These are phyloP conservation scores for Myopa tessellatipennis DNA, from an alignment of 2,888 invertebrate species.

Conservation along the genomic window DNA sequence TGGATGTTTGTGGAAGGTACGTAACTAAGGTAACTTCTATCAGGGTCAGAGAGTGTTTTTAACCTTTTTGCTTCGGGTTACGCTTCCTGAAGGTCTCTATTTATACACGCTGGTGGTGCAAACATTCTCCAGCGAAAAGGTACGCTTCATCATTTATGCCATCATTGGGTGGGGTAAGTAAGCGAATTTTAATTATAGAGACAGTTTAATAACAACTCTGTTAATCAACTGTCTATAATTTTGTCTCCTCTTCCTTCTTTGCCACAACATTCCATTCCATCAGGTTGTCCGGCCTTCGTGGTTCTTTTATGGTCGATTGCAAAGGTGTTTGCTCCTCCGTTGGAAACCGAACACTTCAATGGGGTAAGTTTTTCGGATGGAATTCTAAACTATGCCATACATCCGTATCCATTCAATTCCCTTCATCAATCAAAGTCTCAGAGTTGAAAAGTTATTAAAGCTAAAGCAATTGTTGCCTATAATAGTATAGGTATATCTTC, in stretches of 20 bases:
- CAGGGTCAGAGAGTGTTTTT: neutral
- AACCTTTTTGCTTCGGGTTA: neutral
- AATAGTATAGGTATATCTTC: no score
- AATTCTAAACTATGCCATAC: neutral
- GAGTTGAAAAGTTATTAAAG: no score
- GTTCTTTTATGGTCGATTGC: slow-evolving; percentile 64
- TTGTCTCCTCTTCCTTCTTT: slow-evolving; percentile 17
- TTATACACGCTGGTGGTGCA: slow-evolving; percentile 88
- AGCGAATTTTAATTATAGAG: neutral
- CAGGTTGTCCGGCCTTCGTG: slow-evolving; percentile 64
- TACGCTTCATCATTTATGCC: slow-evolving; percentile 82
- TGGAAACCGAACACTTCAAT: slow-evolving; percentile 63
- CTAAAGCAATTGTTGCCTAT: no score
- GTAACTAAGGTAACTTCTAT: neutral
- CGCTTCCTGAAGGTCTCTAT: slow-evolving; percentile 77
- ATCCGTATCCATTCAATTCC: no score
- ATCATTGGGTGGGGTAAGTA: slow-evolving; percentile 89
- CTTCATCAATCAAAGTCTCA: no score
- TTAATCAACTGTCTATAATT: neutral
- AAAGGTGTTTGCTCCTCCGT: slow-evolving; percentile 61
- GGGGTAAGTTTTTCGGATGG: slow-evolving; percentile 56
- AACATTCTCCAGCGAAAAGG: slow-evolving; percentile 87
- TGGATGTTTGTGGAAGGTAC: slow-evolving; percentile 98
- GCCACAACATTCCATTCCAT: neutral
- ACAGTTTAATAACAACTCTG: neutral